phyloP scores from a whole-genome alignment of 2,797 vertebrate species.

The Astyanax mexicanus region DNA sequence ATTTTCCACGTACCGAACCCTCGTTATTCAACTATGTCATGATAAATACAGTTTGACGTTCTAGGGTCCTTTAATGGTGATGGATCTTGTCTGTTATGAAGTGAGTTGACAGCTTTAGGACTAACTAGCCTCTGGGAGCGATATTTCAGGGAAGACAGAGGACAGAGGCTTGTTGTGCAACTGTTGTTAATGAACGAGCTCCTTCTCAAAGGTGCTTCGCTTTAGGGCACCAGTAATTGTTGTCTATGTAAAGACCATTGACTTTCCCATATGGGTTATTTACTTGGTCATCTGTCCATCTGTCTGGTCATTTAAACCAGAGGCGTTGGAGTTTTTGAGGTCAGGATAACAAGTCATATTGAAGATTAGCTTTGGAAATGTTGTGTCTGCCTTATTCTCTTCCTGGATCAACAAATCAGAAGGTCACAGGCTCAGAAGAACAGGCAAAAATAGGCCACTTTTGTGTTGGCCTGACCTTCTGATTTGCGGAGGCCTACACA shows the following conservation, averaged over 20 bases:
- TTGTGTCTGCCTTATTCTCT: too few species aligned
- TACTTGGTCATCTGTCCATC: not conserved
- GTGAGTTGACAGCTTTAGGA: conserved; percentile 36
- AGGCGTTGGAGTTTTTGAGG: not conserved
- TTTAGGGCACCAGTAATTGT: conserved; percentile 11
- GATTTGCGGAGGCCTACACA: too few species aligned
- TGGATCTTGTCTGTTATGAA: conserved; percentile 41
- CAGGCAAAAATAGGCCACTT: too few species aligned
- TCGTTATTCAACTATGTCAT: too few species aligned
- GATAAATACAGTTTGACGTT: too few species aligned
- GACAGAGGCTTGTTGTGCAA: conserved; percentile 26
- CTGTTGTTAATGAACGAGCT: conserved; percentile 19
- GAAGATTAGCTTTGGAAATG: not conserved
- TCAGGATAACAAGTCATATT: not conserved
- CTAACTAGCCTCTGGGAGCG: conserved; percentile 34
- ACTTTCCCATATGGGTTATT: conserved; percentile 20
- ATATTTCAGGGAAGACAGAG: conserved; percentile 23
- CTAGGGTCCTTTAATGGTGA: conserved; percentile 44
- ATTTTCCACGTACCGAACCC: too few species aligned
- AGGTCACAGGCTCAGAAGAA: too few species aligned
- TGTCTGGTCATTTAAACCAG: not conserved
- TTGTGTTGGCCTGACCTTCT: too few species aligned
- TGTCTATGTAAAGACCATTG: conserved; percentile 3
- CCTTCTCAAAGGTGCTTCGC: conserved; percentile 1
- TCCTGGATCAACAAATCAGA: too few species aligned